These are phyloP conservation scores for Guaruba guarouba DNA, from an alignment of 2,113 vertebrate species.

Conservation along the genomic window DNA sequence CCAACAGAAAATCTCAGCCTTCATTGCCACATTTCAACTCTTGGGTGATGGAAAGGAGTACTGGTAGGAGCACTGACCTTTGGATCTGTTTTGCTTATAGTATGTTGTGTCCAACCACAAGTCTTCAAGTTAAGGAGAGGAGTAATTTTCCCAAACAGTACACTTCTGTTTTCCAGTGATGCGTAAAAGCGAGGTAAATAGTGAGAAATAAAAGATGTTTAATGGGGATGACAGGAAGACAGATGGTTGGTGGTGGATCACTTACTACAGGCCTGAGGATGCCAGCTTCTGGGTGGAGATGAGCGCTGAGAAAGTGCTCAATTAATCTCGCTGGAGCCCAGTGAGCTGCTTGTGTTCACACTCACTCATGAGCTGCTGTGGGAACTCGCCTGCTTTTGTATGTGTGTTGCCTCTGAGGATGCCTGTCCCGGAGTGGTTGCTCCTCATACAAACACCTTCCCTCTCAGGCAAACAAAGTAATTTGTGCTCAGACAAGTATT, in stretches of 20 bases:
- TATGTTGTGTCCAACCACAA: background rate
- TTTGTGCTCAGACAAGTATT: background rate
- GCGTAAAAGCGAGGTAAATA: background rate
- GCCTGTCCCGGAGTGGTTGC: background rate
- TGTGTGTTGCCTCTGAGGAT: background rate
- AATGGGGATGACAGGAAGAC: background rate
- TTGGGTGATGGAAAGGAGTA: background rate
- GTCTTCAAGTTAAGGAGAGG: background rate
- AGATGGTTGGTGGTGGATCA: background rate
- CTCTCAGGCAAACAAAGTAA: background rate
- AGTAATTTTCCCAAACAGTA: background rate
- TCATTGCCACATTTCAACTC: background rate
- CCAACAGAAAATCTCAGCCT: background rate
- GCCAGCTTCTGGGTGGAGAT: background rate
- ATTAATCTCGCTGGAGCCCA: background rate
- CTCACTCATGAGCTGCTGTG: background rate
- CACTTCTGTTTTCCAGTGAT: background rate
- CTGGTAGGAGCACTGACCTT: background rate
- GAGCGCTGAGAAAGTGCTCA: background rate
- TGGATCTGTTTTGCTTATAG: background rate
- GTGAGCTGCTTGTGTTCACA: background rate
- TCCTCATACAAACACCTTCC: background rate
- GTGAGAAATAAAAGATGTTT: background rate
- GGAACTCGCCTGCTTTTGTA: background rate
- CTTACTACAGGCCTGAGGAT: background rate